phyloP scores from a whole-genome alignment of 1,140 invertebrate genomes.

The Cataglyphis hispanica region DNA sequence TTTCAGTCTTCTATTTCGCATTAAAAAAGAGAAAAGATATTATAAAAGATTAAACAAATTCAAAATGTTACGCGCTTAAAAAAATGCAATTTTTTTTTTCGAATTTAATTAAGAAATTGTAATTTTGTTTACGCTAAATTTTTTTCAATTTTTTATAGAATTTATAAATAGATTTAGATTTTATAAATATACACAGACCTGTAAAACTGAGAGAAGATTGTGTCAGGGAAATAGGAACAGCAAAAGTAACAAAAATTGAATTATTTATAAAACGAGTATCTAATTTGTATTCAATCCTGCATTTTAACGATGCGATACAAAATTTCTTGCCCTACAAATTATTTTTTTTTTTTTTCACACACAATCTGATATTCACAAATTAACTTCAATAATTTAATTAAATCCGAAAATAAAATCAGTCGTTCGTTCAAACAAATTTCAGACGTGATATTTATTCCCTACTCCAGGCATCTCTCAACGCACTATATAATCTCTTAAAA shows the following conservation, averaged over 20 bases:
- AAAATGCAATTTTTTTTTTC: too few relatives aligned
- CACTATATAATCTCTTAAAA: neutral
- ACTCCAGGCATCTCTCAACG: neutral
- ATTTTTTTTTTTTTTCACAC: neutral
- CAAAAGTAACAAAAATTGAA: neutral
- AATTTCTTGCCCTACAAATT: neutral
- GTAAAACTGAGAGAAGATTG: neutral
- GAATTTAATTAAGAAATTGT: too few relatives aligned
- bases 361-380: neutral
- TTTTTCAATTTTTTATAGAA: neutral
- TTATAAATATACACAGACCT: too few relatives aligned
- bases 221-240: neutral
- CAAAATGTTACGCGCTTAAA: neutral
- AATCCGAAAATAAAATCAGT: neutral
- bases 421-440: neutral
- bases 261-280: conserved; percentile 33
- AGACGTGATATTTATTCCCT: neutral
- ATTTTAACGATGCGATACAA: neutral
- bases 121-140: neutral
- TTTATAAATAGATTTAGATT: too few relatives aligned
- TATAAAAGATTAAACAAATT: neutral
- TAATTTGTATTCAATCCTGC: neutral
- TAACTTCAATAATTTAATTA: neutral
- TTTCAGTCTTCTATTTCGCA: neutral
- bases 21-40: neutral